These are phyloP conservation scores for Petrolisthes cinctipes DNA, from an alignment of 2,888 invertebrate genomes.

Conservation along the genomic window DNA sequence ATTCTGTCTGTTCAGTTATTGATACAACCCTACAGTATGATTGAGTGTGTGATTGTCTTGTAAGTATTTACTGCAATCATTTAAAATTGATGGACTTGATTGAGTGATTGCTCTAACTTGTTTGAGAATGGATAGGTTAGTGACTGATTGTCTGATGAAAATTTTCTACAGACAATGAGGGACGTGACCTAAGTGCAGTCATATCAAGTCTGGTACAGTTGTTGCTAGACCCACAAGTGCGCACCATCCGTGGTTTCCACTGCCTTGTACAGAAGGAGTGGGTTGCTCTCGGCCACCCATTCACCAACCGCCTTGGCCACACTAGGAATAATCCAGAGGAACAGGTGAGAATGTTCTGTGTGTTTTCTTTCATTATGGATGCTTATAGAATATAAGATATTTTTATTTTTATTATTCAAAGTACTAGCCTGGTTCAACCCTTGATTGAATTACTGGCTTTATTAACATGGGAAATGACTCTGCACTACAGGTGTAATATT, in stretches of 20 bases:
- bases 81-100: too few species aligned
- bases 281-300: constrained; percentile 92
- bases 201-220: constrained; percentile 89
- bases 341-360: constrained; percentile 37
- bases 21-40: too few species aligned
- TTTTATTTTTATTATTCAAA: not conserved
- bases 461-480: too few species aligned
- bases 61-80: too few species aligned
- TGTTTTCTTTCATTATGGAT: not conserved
- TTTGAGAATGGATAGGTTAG: too few species aligned
- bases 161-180: constrained; percentile 77
- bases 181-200: constrained; percentile 88
- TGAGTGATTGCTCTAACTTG: too few species aligned
- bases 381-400: not conserved
- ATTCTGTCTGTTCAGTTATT: too few species aligned
- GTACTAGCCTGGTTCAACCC: not conserved
- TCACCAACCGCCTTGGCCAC: constrained; percentile 74
- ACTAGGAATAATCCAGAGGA: constrained; percentile 44
- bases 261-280: constrained; percentile 94
- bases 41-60: too few species aligned
- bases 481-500: too few species aligned
- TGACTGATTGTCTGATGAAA: too few species aligned
- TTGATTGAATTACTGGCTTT: too few species aligned
- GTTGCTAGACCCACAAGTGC: constrained; percentile 84
- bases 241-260: constrained; percentile 89